Base-by-base conservation (phyloP, 2,797 vertebrate genomes). In the Sebastes diploproa region DNA sequence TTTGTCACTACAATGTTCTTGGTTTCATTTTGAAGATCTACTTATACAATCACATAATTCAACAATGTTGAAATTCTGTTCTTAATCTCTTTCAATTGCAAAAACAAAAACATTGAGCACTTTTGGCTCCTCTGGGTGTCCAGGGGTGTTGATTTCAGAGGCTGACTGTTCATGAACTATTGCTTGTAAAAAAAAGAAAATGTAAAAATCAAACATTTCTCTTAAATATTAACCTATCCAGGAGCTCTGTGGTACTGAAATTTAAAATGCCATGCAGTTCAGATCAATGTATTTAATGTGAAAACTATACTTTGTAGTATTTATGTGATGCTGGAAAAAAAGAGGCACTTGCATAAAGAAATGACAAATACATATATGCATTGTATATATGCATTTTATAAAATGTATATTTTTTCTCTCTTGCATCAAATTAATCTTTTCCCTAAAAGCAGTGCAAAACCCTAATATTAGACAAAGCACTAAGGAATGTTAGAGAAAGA, bases 401-500 rank as follows among this genome's bases (percentile, higher is more conserved):
- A 69, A 62, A 30, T 20, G 13, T 4, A 59, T 22, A 14, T 70
- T 54, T 72, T 55, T 66, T 6, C 42, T 68, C 75, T 86, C 67
- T 82, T 86, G 78, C 46, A 77, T 77, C 77, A 81, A 88, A 80
- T 66, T 55, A 38, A 72, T 58, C 1, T 22, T 76, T 82, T 83
- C 75, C 38, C 66, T 81, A 88, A 81, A 89, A 88, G 89, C 86
- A 94, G 88, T 91, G 86, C 77, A 90, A 87, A 83, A 80, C 78
- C 63, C 63, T 83, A 70, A 95, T 94, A 96, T 80, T 92, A 95
- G 88, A 92, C 84, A 96, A 88, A 96, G 92, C 95, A 95, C 93
- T 94, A 94, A 95, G 95, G 95, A 96, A 95, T 95, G 96, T 97
- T 97, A 97, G 95, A 91, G 61, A 94, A 87, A 91, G 75, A 97